Conservation (phyloP, 2,797 vertebrate species). For the Rhinophrynus dorsalis region DNA sequence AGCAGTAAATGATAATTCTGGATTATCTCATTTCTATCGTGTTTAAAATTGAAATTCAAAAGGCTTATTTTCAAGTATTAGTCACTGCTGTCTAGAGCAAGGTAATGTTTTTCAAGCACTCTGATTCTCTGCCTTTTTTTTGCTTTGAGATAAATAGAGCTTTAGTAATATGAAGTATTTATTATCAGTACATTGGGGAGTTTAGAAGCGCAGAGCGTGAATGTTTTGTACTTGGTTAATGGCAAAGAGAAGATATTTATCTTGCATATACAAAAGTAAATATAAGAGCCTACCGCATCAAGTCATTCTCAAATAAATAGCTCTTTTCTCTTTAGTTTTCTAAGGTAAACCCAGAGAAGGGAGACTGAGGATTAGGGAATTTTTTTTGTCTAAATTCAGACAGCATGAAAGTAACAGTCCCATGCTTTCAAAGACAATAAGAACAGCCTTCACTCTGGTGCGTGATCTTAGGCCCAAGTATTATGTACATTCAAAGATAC, state of each 20-base stretch:
- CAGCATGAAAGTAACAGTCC: no score
- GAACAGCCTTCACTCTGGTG: no score
- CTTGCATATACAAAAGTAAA: conserved; percentile 15
- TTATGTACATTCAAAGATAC: no score
- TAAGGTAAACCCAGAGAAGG: not conserved
- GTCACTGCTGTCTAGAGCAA: not conserved
- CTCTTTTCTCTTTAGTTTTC: not conserved
- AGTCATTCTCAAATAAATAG: conserved; percentile 18
- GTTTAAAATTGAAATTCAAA: not conserved
- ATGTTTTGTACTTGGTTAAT: conserved; percentile 37
- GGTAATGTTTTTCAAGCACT: conserved; percentile 1
- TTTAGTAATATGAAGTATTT: conserved; percentile 34
- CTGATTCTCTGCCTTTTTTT: conserved; percentile 16
- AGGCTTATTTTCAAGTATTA: not conserved
- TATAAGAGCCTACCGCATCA: conserved; percentile 22
- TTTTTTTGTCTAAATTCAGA: no score
- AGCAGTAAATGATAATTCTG: not conserved
- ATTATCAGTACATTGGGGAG: conserved; percentile 30
- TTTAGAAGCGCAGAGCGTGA: conserved; percentile 35
- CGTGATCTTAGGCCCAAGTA: no score
- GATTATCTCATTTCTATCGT: not conserved
- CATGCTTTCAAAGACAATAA: no score
- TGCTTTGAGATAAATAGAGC: conserved; percentile 20
- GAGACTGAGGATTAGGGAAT: not conserved
- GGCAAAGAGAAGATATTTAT: conserved; percentile 26